A percentile compares a stretch with the other conserved stretches of the same genome.
phyloP scores from a whole-genome alignment of 2,113 vertebrate species.

The Gymnogyps californianus region DNA sequence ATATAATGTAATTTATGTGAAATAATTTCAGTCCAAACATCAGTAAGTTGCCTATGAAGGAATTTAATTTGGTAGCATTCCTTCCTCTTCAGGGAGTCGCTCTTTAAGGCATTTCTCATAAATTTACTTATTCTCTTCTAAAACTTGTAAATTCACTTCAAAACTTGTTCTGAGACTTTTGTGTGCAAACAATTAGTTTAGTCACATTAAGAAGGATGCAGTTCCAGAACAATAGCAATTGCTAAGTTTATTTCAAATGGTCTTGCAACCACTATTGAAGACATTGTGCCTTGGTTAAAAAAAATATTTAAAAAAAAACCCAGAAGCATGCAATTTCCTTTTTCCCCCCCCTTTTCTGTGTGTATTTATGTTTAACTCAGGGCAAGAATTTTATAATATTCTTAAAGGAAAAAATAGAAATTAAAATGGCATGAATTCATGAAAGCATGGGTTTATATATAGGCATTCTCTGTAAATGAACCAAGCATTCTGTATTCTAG shows the following conservation, averaged over 20 bases:
- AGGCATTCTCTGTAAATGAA: slow-evolving; percentile 26
- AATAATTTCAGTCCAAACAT: slow-evolving; percentile 12
- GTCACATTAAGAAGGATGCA: slow-evolving; percentile 35
- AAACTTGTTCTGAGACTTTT: slow-evolving; percentile 52
- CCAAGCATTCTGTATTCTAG: background rate
- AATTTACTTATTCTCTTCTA: slow-evolving; percentile 48
- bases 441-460: slow-evolving; percentile 45
- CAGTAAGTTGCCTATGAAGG: slow-evolving; percentile 21
- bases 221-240: slow-evolving; percentile 43
- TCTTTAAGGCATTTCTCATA: slow-evolving; percentile 33
- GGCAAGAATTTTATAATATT: slow-evolving; percentile 59
- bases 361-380: slow-evolving; percentile 63
- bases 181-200: slow-evolving; percentile 59
- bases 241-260: slow-evolving; percentile 47
- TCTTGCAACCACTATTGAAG: slow-evolving; percentile 39
- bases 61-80: slow-evolving; percentile 39
- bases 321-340: slow-evolving; percentile 33
- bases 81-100: slow-evolving; percentile 33
- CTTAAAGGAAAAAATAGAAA: slow-evolving; percentile 27
- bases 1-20: background rate
- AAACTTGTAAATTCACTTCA: slow-evolving; percentile 54
- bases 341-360: background rate
- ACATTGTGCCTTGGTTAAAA: slow-evolving; percentile 61
- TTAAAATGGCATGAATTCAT: slow-evolving; percentile 52
- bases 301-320: background rate